Evolutionary conservation across 2,888 invertebrate genomes (phyloP).

Genomic region (Spilosoma lubricipeda): DNA sequence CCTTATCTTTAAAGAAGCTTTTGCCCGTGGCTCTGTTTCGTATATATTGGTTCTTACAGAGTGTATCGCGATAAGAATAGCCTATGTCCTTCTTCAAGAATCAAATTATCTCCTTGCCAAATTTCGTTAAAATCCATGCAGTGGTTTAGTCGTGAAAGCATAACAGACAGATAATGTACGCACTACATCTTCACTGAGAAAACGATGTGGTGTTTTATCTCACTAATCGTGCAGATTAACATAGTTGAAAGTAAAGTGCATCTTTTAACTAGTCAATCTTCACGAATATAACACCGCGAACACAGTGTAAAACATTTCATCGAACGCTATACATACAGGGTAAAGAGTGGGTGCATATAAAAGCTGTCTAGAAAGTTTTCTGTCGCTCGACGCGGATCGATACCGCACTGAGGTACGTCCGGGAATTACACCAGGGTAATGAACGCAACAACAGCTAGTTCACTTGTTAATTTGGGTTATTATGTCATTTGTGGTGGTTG

Average conservation of each 20-base stretch:
- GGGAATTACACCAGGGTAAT: slow-evolving; percentile 77
- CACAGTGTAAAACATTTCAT: slow-evolving; percentile 62
- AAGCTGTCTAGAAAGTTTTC: slow-evolving; percentile 87
- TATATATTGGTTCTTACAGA: too few relatives aligned
- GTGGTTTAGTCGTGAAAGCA: too few relatives aligned
- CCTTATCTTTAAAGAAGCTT: background rate
- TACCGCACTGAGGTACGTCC: slow-evolving; percentile 75
- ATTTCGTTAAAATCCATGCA: too few relatives aligned
- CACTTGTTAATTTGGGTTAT: slow-evolving; percentile 81
- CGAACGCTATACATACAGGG: slow-evolving; percentile 72
- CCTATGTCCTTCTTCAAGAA: too few relatives aligned
- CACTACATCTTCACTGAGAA: background rate
- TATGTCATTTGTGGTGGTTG: slow-evolving; percentile 72
- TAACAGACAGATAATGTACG: background rate
- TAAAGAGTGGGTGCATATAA: slow-evolving; percentile 86
- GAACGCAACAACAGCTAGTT: slow-evolving; percentile 77
- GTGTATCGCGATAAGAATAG: too few relatives aligned
- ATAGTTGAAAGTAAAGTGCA: slow-evolving; percentile 37
- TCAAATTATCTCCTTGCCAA: background rate
- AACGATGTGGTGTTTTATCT: background rate
- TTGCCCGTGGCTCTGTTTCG: too few relatives aligned
- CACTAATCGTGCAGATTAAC: background rate
- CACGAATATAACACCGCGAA: slow-evolving; percentile 41
- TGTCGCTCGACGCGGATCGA: slow-evolving; percentile 84
- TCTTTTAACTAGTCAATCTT: slow-evolving; percentile 50